phyloP scores from a whole-genome alignment of 2,888 invertebrate species.

The Sarcophaga caerulescens region DNA sequence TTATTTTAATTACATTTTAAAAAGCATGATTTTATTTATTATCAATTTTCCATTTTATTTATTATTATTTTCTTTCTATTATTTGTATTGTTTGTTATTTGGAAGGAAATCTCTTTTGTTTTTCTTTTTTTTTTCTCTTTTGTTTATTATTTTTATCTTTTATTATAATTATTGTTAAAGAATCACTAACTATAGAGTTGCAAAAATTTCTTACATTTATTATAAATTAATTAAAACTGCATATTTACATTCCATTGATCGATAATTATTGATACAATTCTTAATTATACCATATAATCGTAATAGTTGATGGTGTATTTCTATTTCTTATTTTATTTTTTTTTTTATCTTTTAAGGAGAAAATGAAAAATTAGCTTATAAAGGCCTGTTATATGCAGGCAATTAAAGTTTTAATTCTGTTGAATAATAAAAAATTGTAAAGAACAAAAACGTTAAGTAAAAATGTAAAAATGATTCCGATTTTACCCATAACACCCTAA shows the following conservation, averaged over 20 bases:
- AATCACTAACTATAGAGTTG: constrained; percentile 16
- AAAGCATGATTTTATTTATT: constrained; percentile 19
- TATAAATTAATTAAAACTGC: constrained; percentile 10
- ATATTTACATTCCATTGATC: constrained; percentile 29
- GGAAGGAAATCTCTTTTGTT: constrained; percentile 17
- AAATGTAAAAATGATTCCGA: too few relatives aligned
- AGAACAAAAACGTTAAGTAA: too few relatives aligned
- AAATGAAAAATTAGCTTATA: too few relatives aligned
- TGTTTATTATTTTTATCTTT: too few relatives aligned
- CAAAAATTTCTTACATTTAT: constrained; percentile 10
- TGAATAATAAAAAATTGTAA: too few relatives aligned
- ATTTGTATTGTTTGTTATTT: constrained; percentile 22
- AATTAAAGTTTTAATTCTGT: too few relatives aligned
- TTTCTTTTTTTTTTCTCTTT: not conserved
- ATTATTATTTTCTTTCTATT: not conserved
- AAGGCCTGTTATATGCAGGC: too few relatives aligned
- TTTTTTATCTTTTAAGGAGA: not conserved
- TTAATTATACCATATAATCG: too few relatives aligned
- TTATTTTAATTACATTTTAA: not conserved
- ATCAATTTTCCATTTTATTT: not conserved
- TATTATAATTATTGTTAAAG: too few relatives aligned
- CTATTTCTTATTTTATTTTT: not conserved
- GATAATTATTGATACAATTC: too few relatives aligned
- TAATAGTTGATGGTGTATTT: too few relatives aligned
- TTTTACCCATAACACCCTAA: too few relatives aligned